Conservation (phyloP, 2,888 invertebrate species). For the Pseudococcus viburni region DNA sequence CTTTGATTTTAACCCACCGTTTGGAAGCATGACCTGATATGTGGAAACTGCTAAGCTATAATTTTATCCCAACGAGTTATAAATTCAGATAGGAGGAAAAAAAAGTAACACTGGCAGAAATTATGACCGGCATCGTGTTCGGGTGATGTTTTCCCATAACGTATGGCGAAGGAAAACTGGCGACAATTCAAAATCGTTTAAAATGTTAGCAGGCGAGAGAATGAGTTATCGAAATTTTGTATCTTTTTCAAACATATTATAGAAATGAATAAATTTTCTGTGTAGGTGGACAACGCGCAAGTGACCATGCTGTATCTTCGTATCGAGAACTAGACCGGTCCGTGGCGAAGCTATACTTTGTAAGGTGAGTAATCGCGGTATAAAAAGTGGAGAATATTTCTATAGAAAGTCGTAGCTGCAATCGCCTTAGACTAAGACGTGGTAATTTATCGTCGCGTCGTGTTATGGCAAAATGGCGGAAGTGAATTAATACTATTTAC, state of each 20-base stretch:
- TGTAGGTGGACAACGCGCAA: slow-evolving; percentile 28
- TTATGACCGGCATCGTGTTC: slow-evolving; percentile 1
- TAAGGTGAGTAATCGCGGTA: background rate
- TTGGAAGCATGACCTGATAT: background rate
- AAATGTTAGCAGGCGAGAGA: background rate
- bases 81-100: background rate
- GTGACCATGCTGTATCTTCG: background rate
- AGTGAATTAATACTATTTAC: slow-evolving; percentile 46
- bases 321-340: background rate
- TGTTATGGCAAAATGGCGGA: slow-evolving; percentile 24
- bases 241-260: slow-evolving; percentile 31
- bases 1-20: background rate
- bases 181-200: slow-evolving; percentile 40
- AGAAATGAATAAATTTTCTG: slow-evolving; percentile 15
- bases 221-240: slow-evolving; percentile 45
- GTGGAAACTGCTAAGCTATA: background rate
- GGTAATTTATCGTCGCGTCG: slow-evolving; percentile 17
- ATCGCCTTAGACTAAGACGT: background rate
- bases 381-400: background rate
- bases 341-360: background rate
- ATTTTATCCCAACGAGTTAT: background rate
- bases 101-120: background rate
- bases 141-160: slow-evolving; percentile 20
- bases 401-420: background rate
- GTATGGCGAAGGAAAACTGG: slow-evolving; percentile 29